Percentiles rank a stretch among this genome's conserved stretches.
These are phyloP conservation scores for Ectropis crepuscularia DNA, from an alignment of 2,888 invertebrate genomes.

Conservation along the genomic window DNA sequence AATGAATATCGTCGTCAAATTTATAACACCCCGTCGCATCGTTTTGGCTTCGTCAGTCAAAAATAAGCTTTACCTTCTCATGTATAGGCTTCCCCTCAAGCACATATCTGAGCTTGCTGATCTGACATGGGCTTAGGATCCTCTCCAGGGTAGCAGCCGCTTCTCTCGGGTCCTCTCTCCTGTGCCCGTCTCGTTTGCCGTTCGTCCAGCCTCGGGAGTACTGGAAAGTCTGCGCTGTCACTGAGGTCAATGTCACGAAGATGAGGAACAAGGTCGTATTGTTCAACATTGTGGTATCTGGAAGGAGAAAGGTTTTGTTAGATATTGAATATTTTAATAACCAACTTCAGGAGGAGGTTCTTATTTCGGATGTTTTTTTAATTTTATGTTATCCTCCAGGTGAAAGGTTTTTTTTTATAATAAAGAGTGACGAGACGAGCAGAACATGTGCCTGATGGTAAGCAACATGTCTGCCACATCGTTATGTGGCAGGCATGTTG, in stretches of 20 bases:
- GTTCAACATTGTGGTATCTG: constrained; percentile 59
- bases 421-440: too few species aligned
- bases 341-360: background rate
- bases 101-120: constrained; percentile 79
- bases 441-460: too few species aligned
- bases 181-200: constrained; percentile 84
- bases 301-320: constrained; percentile 25
- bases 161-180: constrained; percentile 52
- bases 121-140: constrained; percentile 76
- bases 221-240: constrained; percentile 89
- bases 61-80: constrained; percentile 65
- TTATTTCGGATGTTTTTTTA: too few species aligned
- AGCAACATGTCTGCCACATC: too few species aligned
- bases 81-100: constrained; percentile 78
- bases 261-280: constrained; percentile 66
- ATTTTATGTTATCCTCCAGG: too few species aligned
- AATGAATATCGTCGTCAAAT: too few species aligned
- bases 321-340: background rate
- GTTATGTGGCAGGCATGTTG: too few species aligned
- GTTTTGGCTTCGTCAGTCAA: too few species aligned
- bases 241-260: constrained; percentile 71
- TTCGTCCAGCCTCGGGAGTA: constrained; percentile 92
- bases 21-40: too few species aligned
- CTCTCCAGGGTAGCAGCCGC: constrained; percentile 60
- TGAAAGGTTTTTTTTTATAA: too few species aligned